Evolutionary conservation across 2,888 invertebrate genomes (phyloP), one percentile per base, ranked within the genome.

Genomic region (Drosophila phalerata): DNA sequence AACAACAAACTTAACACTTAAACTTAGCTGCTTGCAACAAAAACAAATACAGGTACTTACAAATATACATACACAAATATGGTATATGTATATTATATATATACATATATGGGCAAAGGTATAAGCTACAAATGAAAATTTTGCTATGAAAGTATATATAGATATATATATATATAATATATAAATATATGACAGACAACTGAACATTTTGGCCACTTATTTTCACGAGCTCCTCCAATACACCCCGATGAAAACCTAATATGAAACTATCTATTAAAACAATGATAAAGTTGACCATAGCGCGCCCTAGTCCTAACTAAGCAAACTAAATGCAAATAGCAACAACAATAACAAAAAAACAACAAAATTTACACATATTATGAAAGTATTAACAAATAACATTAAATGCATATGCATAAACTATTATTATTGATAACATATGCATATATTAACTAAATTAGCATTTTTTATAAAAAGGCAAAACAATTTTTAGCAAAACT

Each of bases 1-100:
- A 76, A 78, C 37, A 69, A 53, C 53, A 62, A 83, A 78, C 81
- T 85, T 89, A 87, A 86, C 83, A 86, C 79, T 88, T 87, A 89
- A 72, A 74, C 73, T 88, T 89, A 86, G 88, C 85, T 88, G 85
- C 85, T 86, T 86, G 83, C 85, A 89, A 86, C 81, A 80, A 88
- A 88, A 89, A 89, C 85, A 80, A 86, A 85, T 85, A 85, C 85
- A 85, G 85, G 85, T 87, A 85, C 85, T 89, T 87, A 85, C 89
- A 87, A 80, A 87, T 85, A 85, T 78, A 79, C 62, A 85, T 73
- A 55, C 64, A 73, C 58, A 73, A 62, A 56, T 63, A 69, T 62
- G 60, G 52, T 57, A 69, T 64, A 63, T 66, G 62, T 56, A 58
- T 55, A 65, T 65, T 62, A 65, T 65, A 63, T 61, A 68, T 42